Conservation (phyloP, 2,888 invertebrate genomes). For the Agonopterix arenella region DNA sequence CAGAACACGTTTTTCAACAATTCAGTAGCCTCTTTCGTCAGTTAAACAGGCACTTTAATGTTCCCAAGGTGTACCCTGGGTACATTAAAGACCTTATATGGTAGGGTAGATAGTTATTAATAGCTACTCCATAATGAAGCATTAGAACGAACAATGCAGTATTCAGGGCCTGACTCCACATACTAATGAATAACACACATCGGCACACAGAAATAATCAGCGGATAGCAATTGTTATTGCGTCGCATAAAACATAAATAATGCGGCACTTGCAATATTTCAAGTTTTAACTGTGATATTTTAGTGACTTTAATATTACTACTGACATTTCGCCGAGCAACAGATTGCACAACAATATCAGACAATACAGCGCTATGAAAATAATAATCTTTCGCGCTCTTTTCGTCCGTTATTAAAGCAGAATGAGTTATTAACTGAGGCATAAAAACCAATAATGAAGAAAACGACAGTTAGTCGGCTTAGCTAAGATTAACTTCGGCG, state of each 20-base stretch:
- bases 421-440: conserved; percentile 6
- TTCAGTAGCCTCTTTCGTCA: no score
- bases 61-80: no score
- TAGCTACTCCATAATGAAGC: no score
- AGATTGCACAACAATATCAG: neutral
- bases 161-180: no score
- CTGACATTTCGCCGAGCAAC: neutral
- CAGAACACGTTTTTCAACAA: no score
- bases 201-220: conserved; percentile 4
- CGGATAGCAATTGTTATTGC: neutral
- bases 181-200: conserved; percentile 6
- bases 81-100: no score
- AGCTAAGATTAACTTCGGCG: conserved; percentile 49
- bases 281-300: neutral
- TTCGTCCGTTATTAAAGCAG: conserved; percentile 1
- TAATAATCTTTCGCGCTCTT: neutral
- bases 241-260: conserved; percentile 1
- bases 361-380: neutral
- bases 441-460: conserved; percentile 41
- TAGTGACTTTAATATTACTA: neutral
- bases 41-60: no score
- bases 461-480: conserved; percentile 41
- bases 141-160: no score
- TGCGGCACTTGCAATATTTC: neutral
- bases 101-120: no score